These are phyloP conservation scores for Plebejus anna DNA, from an alignment of 2,888 invertebrate genomes.

Conservation along the genomic window DNA sequence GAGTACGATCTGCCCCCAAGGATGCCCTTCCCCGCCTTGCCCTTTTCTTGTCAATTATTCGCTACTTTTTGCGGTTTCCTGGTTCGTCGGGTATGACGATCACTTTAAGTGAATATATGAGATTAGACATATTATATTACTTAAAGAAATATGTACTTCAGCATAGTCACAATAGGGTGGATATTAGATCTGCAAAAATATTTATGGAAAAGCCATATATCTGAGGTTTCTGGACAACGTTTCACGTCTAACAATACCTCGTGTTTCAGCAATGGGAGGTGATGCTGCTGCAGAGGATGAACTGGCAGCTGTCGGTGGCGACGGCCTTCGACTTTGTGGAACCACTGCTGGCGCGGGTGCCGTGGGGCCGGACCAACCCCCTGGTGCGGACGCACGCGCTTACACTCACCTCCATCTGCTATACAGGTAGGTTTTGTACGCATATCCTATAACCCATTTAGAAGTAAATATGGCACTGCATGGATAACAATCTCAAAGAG, in stretches of 20 bases:
- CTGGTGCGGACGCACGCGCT: slow-evolving; percentile 86
- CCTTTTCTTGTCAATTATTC: slow-evolving; percentile 61
- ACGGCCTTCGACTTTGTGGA: slow-evolving; percentile 92
- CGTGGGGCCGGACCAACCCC: slow-evolving; percentile 81
- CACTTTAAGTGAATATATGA: slow-evolving; percentile 58
- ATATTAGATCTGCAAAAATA: neutral
- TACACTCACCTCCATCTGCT: slow-evolving; percentile 88
- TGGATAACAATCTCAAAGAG: neutral
- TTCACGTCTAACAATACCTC: neutral
- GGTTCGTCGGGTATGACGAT: slow-evolving; percentile 72
- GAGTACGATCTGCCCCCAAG: slow-evolving; percentile 33
- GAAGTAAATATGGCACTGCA: neutral
- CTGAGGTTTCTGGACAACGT: neutral
- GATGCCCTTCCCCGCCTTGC: slow-evolving; percentile 43
- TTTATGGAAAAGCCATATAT: neutral
- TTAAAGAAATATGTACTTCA: neutral
- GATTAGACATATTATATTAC: slow-evolving; percentile 44
- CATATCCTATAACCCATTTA: neutral
- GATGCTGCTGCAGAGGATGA: slow-evolving; percentile 85
- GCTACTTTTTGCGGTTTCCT: slow-evolving; percentile 77
- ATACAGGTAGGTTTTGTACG: slow-evolving; percentile 82
- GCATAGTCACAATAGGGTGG: no score
- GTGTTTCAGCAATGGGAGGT: slow-evolving; percentile 88
- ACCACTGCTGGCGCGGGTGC: slow-evolving; percentile 84
- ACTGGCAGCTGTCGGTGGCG: slow-evolving; percentile 89